These are phyloP conservation scores for Odontothrips loti DNA, from an alignment of 2,888 invertebrate genomes.

Conservation along the genomic window DNA sequence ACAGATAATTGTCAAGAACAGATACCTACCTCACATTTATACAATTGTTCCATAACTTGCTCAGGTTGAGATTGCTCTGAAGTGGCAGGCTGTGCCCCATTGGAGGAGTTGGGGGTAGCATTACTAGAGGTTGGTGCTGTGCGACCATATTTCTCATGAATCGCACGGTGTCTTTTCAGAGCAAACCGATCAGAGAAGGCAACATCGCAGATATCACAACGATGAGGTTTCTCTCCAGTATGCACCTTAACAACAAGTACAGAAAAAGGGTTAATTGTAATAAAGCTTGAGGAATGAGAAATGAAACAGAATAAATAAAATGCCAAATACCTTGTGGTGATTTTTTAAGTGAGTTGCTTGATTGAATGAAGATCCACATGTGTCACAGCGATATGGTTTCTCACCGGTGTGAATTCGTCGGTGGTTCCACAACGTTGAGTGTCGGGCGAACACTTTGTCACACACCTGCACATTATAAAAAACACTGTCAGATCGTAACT, in stretches of 20 bases:
- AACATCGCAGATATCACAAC: constrained; percentile 78
- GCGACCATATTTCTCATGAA: constrained; percentile 78
- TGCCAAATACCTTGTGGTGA: constrained; percentile 65
- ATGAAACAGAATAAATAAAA: background rate
- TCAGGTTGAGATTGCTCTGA: constrained; percentile 45
- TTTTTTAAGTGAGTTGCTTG: constrained; percentile 86
- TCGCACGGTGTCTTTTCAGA: constrained; percentile 76
- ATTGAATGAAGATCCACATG: constrained; percentile 84
- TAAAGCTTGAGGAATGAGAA: constrained; percentile 6
- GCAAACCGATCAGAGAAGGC: constrained; percentile 85
- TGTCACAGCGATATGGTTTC: constrained; percentile 77
- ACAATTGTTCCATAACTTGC: constrained; percentile 46
- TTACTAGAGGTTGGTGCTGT: constrained; percentile 36
- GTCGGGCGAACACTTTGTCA: constrained; percentile 82
- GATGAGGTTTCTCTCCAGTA: constrained; percentile 76
- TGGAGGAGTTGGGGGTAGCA: constrained; percentile 34
- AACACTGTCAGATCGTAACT: no score
- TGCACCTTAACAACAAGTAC: constrained; percentile 52
- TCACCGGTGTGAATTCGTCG: constrained; percentile 82
- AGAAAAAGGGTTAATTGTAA: constrained; percentile 1
- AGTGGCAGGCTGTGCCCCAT: constrained; percentile 43
- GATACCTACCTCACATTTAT: constrained; percentile 46
- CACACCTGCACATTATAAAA: constrained; percentile 55
- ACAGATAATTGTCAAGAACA: background rate
- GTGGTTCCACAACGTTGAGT: constrained; percentile 85